These are phyloP conservation scores for Cercopithecus petaurista DNA, from an alignment of 2,797 vertebrate genomes.

Conservation along the genomic window DNA sequence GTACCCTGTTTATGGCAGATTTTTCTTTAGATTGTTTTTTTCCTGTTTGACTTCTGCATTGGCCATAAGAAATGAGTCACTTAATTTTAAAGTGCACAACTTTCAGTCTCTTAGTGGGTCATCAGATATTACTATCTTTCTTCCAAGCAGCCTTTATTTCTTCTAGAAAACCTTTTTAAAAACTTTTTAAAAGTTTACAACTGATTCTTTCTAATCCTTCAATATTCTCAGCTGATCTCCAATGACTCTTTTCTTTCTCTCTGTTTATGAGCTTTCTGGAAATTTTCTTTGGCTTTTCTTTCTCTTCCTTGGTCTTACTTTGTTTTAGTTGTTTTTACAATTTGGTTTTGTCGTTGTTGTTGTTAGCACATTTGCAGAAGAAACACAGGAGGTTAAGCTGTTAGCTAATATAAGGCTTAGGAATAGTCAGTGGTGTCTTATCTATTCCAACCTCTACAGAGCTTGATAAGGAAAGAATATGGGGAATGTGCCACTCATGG, in stretches of 20 bases:
- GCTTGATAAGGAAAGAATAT: not conserved
- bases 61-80: not conserved
- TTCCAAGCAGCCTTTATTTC: not conserved
- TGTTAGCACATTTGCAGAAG: not conserved
- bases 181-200: not conserved
- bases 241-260: not conserved
- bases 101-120: not conserved
- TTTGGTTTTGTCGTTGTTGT: not conserved
- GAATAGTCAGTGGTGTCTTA: not conserved
- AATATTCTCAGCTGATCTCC: not conserved
- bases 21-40: not conserved
- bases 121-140: not conserved
- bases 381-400: not conserved
- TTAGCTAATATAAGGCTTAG: not conserved
- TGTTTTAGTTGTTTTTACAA: not conserved
- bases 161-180: not conserved
- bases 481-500: not conserved
- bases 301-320: not conserved
- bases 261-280: not conserved
- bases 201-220: not conserved
- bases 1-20: not conserved
- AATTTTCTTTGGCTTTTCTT: not conserved
- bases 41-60: conserved; percentile 6
- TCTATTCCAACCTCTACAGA: not conserved
- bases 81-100: not conserved